phyloP scores from a whole-genome alignment of 2,113 vertebrate species.

The Pelecanoides urinatrix region DNA sequence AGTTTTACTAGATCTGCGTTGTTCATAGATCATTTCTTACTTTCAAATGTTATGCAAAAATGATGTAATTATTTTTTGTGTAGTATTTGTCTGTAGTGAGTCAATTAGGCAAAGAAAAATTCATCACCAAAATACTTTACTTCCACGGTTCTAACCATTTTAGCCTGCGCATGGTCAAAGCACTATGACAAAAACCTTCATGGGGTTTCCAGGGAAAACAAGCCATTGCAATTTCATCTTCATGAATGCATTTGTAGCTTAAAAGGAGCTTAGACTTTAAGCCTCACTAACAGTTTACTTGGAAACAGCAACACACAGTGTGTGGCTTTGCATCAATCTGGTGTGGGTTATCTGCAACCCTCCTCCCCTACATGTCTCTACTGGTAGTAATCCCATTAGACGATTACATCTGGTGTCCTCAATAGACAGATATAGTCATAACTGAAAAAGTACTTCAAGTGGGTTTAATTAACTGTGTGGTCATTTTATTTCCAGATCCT shows the following conservation, averaged over 20 bases:
- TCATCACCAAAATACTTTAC: background rate
- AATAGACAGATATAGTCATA: background rate
- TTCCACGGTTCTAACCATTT: background rate
- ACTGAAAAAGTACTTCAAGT: background rate
- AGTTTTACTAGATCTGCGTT: background rate
- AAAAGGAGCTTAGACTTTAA: constrained; percentile 27
- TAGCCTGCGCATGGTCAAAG: background rate
- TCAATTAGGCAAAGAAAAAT: background rate
- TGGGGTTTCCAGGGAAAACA: background rate
- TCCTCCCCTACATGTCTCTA: background rate
- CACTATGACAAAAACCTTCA: background rate
- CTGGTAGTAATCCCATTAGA: constrained; percentile 40
- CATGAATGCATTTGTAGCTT: background rate
- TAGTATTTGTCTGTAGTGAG: background rate
- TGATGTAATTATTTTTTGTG: background rate
- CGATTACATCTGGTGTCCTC: constrained; percentile 10
- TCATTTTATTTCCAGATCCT: background rate
- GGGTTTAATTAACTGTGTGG: background rate
- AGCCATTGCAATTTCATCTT: constrained; percentile 20
- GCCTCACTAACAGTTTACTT: background rate
- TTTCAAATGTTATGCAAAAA: background rate
- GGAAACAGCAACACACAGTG: background rate
- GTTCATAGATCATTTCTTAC: background rate
- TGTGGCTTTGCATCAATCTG: background rate
- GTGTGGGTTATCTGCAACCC: background rate